Base-by-base conservation (phyloP, 2,888 invertebrate genomes). In the Eristalis arbustorum region DNA sequence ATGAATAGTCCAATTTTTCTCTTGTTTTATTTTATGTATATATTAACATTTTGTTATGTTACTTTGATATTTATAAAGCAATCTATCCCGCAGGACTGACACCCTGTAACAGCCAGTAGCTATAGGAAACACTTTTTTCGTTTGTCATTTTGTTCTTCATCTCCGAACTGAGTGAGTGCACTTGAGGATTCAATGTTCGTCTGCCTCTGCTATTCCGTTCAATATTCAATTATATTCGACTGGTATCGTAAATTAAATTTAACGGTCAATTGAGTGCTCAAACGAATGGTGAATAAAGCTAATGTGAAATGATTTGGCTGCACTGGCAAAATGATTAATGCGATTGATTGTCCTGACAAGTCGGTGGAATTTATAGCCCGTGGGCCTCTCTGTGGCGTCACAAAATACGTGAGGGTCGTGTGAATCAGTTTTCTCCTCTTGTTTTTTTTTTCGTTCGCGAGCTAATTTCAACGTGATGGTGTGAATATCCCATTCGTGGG, bases 231-330 rank as follows among this genome's bases (percentile, higher is more conserved):
- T 13, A 31, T 42, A 56, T 22, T 25, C 34, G 56, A 0, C 22
- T 57, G 42, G 42, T 37, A 31, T 42, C 61, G 62, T 72, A 25
- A 37, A 72, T 64, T 69, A 4, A 73, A 85, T 81, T 81, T 69
- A 22, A 69, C 49, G 59, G 40, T 76, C 61, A 76, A 84, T 81
- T 77, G 59, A 76, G 64, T 68, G 67, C 64, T n/a, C 62, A 76
- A 73, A 25, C 59, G 11, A 69, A 75, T 68, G 18, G 18, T 23
- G 34, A 71, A 71, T 75, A 49, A 40, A 23, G 49, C 56, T 79
- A 66, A 84, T 71, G 40, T 66, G 61, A 68, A 71, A 49, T 61
- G 56, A 56, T 74, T 74, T 66, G 23, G 25, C 61, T 74, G 25
- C 14, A 23, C 22, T 49, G 66, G 22, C 63, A 22, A 64, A 64